phyloP scores from a whole-genome alignment of 92 coral and sea anemone genomes.

The Pocillopora grandis region DNA sequence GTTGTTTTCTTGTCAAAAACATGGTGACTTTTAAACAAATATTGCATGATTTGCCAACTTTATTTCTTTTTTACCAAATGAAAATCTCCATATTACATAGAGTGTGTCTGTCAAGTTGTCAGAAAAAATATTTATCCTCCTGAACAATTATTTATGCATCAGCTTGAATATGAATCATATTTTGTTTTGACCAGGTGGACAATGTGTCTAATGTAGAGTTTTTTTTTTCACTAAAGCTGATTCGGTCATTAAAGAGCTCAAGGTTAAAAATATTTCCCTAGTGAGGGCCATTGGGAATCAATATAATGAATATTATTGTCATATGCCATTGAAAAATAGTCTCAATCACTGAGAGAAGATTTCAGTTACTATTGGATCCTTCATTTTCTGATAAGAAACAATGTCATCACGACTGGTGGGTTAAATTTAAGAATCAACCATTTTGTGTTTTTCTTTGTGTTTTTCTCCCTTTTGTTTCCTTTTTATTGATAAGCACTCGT shows the following conservation, averaged over 20 bases:
- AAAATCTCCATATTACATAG: slow-evolving; percentile 4
- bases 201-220: slow-evolving; percentile 1
- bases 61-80: not conserved
- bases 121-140: slow-evolving; percentile 1
- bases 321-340: not conserved
- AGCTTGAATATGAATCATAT: not conserved
- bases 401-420: slow-evolving; percentile 35
- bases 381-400: slow-evolving; percentile 3
- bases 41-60: not conserved
- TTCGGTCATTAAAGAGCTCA: not conserved
- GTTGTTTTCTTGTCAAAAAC: not conserved
- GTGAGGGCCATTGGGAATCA: slow-evolving; percentile 7
- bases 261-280: not conserved
- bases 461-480: not conserved
- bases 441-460: not conserved
- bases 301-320: not conserved
- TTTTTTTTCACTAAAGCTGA: not conserved
- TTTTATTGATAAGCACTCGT: not conserved
- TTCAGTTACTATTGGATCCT: not conserved
- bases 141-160: slow-evolving; percentile 12
- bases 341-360: not conserved
- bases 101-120: not conserved
- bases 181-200: slow-evolving; percentile 19
- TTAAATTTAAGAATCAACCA: not conserved
- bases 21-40: slow-evolving; percentile 20